These are phyloP conservation scores for Drosophila mettleri DNA, from an alignment of 2,888 invertebrate species.

Conservation along the genomic window DNA sequence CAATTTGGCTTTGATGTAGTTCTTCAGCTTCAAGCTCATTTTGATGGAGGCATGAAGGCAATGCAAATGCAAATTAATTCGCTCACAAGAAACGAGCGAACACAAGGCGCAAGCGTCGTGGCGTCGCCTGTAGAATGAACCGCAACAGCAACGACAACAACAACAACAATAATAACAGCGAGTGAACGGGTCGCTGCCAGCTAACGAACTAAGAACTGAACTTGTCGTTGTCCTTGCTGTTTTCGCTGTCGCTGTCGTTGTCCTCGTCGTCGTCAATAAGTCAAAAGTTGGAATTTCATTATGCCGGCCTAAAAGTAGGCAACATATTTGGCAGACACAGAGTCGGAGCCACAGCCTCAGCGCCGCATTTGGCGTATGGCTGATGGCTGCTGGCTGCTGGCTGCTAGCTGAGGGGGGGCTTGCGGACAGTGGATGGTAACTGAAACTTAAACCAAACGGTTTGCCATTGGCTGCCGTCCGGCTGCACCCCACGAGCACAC, in stretches of 20 bases:
- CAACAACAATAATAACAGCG: not conserved
- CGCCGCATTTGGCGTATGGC: conserved; percentile 17
- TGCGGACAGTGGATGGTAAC: too few relatives aligned
- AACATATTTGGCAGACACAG: conserved; percentile 78
- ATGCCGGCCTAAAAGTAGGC: conserved; percentile 77
- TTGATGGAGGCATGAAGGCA: not conserved
- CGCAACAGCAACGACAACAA: conserved; percentile 43
- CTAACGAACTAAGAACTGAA: conserved; percentile 29
- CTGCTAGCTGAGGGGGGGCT: too few relatives aligned
- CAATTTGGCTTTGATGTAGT: not conserved
- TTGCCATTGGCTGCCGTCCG: conserved; percentile 62
- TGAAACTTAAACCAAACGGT: conserved; percentile 69
- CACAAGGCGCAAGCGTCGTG: conserved; percentile 52
- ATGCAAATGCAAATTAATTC: conserved; percentile 25
- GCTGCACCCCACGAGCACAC: conserved; percentile 7
- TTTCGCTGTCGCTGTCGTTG: conserved; percentile 24
- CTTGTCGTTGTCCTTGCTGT: conserved; percentile 16
- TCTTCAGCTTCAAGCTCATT: not conserved
- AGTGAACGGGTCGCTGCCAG: conserved; percentile 13
- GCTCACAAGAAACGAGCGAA: conserved; percentile 15
- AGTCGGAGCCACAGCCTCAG: conserved; percentile 37
- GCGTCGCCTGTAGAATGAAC: conserved; percentile 55
- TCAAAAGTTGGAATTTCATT: conserved; percentile 83
- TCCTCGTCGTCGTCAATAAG: conserved; percentile 79
- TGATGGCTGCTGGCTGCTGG: too few relatives aligned